phyloP scores from a whole-genome alignment of 2,113 vertebrate species.

The Parotia lawesii region DNA sequence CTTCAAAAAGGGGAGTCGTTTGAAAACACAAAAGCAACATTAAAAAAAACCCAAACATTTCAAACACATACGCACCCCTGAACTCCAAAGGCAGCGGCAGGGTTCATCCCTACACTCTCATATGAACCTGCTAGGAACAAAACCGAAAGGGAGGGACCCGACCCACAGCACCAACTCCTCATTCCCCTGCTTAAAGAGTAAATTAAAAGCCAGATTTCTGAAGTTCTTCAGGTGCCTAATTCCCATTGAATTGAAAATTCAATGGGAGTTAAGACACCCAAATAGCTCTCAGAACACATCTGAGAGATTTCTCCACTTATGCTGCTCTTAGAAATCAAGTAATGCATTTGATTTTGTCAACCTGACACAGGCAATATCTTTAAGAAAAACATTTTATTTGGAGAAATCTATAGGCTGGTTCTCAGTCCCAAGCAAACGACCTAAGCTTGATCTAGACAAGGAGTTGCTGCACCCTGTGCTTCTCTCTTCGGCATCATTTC shows the following conservation, averaged over 20 bases:
- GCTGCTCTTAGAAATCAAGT: neutral
- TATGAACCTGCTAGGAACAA: neutral
- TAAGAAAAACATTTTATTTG: neutral
- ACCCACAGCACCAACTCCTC: neutral
- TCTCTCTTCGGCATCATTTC: neutral
- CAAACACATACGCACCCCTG: neutral
- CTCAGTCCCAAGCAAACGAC: neutral
- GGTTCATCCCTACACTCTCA: neutral
- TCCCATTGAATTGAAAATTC: neutral
- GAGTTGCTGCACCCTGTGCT: neutral
- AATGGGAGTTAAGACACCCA: neutral
- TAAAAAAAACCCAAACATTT: neutral
- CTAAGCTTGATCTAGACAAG: neutral
- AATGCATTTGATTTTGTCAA: neutral
- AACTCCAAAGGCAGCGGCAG: neutral
- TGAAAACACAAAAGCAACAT: neutral
- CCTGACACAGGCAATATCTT: neutral
- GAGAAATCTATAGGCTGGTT: neutral
- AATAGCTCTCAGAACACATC: neutral
- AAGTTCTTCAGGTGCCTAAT: neutral
- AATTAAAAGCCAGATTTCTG: neutral
- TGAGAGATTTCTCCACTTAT: neutral
- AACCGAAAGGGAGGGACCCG: accelerated
- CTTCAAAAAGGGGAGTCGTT: neutral
- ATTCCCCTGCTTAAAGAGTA: neutral